phyloP scores from a whole-genome alignment of 1,140 invertebrate species.

The Caerostris extrusa region DNA sequence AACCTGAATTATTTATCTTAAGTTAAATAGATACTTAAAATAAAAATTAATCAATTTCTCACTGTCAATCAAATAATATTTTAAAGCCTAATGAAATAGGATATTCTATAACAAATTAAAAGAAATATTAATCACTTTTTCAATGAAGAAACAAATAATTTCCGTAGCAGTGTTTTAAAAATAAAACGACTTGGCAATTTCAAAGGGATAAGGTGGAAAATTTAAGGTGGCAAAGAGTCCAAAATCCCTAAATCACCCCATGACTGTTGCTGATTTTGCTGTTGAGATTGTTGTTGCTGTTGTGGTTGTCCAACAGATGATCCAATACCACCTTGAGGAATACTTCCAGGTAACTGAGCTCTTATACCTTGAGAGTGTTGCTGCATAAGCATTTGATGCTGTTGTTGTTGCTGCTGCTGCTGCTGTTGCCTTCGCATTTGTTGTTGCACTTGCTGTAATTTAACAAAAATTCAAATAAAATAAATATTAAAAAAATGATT shows the following conservation, averaged over 20 bases:
- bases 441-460: conserved; percentile 35
- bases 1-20: no score
- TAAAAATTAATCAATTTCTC: no score
- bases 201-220: neutral
- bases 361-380: conserved; percentile 74
- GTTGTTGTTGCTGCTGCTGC: conserved; percentile 70
- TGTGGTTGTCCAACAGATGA: conserved; percentile 59
- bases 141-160: no score
- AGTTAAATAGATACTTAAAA: no score
- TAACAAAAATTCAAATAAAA: neutral
- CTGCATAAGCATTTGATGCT: conserved; percentile 74
- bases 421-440: conserved; percentile 56
- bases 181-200: neutral
- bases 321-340: conserved; percentile 45
- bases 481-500: neutral
- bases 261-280: conserved; percentile 61
- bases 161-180: no score
- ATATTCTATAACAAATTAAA: no score
- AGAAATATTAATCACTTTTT: no score
- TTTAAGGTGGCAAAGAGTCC: conserved; percentile 60
- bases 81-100: no score
- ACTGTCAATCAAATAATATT: no score
- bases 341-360: conserved; percentile 47
- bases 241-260: conserved; percentile 69
- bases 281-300: conserved; percentile 44